Conservation (phyloP, 2,888 invertebrate genomes). For the Athrips mouffetella region DNA sequence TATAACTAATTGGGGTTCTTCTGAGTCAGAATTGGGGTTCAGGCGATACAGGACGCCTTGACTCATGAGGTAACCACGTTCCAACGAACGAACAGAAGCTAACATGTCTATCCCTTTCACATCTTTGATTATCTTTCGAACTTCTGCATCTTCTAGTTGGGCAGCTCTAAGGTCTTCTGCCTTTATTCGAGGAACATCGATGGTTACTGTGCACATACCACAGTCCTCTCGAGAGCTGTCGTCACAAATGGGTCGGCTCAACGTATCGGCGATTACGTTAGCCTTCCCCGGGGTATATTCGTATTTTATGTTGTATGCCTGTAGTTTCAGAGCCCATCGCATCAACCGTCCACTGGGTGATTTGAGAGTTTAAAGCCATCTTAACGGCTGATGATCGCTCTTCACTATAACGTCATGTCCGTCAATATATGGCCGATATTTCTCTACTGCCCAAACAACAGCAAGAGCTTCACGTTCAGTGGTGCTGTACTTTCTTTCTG, state of each 20-base stretch:
- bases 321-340: constrained; percentile 47
- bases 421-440: constrained; percentile 52
- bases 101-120: constrained; percentile 19
- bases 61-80: neutral
- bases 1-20: constrained; percentile 12
- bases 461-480: constrained; percentile 56
- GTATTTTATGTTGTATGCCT: constrained; percentile 18
- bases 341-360: constrained; percentile 44
- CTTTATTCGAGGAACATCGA: constrained; percentile 13
- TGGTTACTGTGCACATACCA: neutral
- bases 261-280: constrained; percentile 24
- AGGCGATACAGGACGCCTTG: constrained; percentile 4
- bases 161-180: constrained; percentile 19
- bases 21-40: constrained; percentile 1
- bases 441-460: too few species aligned
- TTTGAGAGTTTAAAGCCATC: constrained; percentile 41
- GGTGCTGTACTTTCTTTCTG: constrained; percentile 48
- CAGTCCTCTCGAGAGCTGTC: neutral
- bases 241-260: constrained; percentile 18
- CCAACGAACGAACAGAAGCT: neutral
- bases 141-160: constrained; percentile 25
- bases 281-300: constrained; percentile 36
- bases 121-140: constrained; percentile 24
- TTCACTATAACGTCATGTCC: constrained; percentile 38
- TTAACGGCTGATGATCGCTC: constrained; percentile 57